Evolutionary conservation across 1,140 invertebrate species (phyloP), one percentile per base, ranked within the genome.

Genomic region (Polypedilum pembai): DNA sequence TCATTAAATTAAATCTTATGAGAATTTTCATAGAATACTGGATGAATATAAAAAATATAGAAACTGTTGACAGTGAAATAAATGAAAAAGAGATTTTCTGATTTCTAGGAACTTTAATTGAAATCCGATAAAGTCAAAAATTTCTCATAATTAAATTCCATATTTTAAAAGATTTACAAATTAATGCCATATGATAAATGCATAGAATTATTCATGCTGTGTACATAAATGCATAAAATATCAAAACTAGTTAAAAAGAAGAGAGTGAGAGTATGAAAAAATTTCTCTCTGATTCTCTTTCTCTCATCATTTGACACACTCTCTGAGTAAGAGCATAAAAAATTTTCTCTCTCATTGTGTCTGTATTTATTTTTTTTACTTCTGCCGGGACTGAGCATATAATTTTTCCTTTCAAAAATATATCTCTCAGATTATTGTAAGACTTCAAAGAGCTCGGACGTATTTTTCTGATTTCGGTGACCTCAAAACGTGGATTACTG

Each of bases 361-460:
- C n/a, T n/a, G n/a, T 56, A 56, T 56, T 4, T 56, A 15, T 56
- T 56, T 56, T 56, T 56, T 56, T 56, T n/a, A 12, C 12, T 56
- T 56, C 45, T n/a, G 45, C 45, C 45, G 45, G 45, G 45, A 56
- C n/a, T 56, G 45, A 56, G 45, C 45, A 56, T 56, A 15, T 4
- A 56, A 56, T n/a, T 12, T 56, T n/a, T n/a, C n/a, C n/a, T n/a
- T n/a, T n/a, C n/a, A n/a, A n/a, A n/a, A n/a, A n/a, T n/a, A n/a
- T n/a, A n/a, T n/a, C n/a, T n/a, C n/a, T 56, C n/a, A 56, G 45
- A 56, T 56, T 56, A 56, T n/a, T 56, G 10, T 20, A 69, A 69
- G 65, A 69, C 65, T 69, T 69, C 65, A 69, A 69, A 69, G 65
- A 17, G 65, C 20, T 69, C 65, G 17, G 65, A 69, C 65, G 65